phyloP scores from a whole-genome alignment of 2,888 invertebrate species.

The Galeruca laticollis region DNA sequence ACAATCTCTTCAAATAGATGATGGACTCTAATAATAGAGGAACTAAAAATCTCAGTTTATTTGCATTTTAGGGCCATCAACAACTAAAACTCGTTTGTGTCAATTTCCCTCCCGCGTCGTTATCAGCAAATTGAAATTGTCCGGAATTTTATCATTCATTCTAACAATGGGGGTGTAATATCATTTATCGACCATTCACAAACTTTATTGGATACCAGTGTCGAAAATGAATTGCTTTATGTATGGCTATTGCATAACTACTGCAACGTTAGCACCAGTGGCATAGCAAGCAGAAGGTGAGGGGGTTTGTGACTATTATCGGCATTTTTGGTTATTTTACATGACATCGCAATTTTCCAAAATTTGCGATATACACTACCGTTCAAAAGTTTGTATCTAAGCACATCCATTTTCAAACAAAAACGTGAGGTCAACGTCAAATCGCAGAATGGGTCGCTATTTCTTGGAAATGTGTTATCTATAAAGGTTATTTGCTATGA shows the following conservation, averaged over 20 bases:
- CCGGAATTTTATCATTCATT: conserved; percentile 57
- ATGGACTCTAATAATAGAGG: background rate
- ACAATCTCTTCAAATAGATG: background rate
- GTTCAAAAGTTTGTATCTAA: too few relatives aligned
- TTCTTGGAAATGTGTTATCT: too few relatives aligned
- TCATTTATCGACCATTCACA: conserved; percentile 49
- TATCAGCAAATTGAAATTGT: conserved; percentile 59
- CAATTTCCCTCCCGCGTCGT: conserved; percentile 48
- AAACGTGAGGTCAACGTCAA: too few relatives aligned
- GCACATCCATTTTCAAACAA: too few relatives aligned
- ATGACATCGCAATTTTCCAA: too few relatives aligned
- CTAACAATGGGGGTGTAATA: conserved; percentile 60
- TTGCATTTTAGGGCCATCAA: background rate
- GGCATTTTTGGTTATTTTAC: too few relatives aligned
- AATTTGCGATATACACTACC: too few relatives aligned
- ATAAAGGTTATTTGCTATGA: too few relatives aligned
- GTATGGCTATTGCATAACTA: background rate
- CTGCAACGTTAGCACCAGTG: background rate
- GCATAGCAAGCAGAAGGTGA: too few relatives aligned
- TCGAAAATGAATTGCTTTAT: conserved; percentile 23
- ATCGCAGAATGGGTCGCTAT: too few relatives aligned
- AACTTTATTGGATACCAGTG: conserved; percentile 26
- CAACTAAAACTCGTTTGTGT: conserved; percentile 48
- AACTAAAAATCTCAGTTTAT: background rate
- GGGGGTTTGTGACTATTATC: too few relatives aligned